These are phyloP conservation scores for Bothrops jararaca DNA, from an alignment of 2,113 vertebrate species.

Conservation along the genomic window DNA sequence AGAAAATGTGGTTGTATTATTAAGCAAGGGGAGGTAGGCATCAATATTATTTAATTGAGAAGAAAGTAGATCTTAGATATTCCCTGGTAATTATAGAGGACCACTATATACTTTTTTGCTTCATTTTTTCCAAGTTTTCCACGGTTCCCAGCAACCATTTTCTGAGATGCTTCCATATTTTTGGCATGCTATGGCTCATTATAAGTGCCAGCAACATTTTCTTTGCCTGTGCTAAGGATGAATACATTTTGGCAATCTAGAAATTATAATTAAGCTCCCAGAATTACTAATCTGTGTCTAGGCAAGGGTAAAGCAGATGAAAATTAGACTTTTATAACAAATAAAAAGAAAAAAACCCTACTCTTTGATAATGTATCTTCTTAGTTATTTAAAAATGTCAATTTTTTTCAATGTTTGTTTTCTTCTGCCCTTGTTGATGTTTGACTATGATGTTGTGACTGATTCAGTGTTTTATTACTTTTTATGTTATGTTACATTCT, in stretches of 20 bases:
- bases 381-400: not conserved
- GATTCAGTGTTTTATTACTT: not conserved
- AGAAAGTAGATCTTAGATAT: not conserved
- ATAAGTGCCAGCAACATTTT: not conserved
- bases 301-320: not conserved
- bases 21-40: not conserved
- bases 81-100: not conserved
- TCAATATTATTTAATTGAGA: not conserved
- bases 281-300: not conserved
- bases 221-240: not conserved
- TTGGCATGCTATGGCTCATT: not conserved
- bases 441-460: not conserved
- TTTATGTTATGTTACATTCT: not conserved
- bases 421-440: not conserved
- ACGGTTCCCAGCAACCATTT: not conserved
- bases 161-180: not conserved
- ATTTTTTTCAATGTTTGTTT: not conserved
- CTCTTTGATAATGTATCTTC: not conserved
- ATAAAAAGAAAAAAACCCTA: not conserved
- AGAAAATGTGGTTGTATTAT: not conserved
- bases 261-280: not conserved
- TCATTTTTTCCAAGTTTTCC: not conserved
- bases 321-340: not conserved
- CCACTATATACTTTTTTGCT: not conserved
- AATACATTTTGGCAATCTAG: not conserved